Evolutionary conservation across 2,113 vertebrate species (phyloP).

Genomic region (Hydrolagus affinis): DNA sequence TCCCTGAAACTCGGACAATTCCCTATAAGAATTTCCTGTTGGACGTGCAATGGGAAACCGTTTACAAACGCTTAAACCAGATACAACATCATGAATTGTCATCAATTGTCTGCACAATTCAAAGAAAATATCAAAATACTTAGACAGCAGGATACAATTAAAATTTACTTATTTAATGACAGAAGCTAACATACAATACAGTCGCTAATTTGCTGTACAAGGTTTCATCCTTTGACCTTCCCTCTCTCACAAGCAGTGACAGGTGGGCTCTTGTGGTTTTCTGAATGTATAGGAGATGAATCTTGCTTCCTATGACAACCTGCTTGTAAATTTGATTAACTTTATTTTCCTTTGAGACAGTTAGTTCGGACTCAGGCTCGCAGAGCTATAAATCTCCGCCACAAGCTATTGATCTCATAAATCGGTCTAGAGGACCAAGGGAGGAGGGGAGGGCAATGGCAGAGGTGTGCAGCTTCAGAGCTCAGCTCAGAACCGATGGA

Average conservation of each 20-base stretch:
- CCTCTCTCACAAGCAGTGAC: neutral
- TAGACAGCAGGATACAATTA: neutral
- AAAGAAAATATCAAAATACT: no score
- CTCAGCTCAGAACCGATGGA: neutral
- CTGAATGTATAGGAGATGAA: slow-evolving; percentile 38
- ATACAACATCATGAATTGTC: no score
- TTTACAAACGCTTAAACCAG: no score
- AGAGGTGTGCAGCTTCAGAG: neutral
- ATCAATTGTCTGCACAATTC: no score
- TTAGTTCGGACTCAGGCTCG: slow-evolving; percentile 48
- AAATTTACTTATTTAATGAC: neutral
- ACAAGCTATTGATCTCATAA: slow-evolving; percentile 63
- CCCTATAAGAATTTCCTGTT: neutral
- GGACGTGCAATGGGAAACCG: neutral
- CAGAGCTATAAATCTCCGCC: slow-evolving; percentile 51
- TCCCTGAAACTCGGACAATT: neutral
- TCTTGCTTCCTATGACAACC: slow-evolving; percentile 46
- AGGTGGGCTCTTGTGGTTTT: neutral
- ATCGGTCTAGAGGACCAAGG: slow-evolving; percentile 51
- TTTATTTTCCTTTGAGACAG: slow-evolving; percentile 58
- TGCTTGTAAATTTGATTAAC: slow-evolving; percentile 63
- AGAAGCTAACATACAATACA: neutral
- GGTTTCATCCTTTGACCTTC: neutral
- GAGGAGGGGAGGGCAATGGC: neutral
- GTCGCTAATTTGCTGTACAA: neutral